Base-by-base conservation (phyloP, 1,140 invertebrate species). In the Papilio xuthus region DNA sequence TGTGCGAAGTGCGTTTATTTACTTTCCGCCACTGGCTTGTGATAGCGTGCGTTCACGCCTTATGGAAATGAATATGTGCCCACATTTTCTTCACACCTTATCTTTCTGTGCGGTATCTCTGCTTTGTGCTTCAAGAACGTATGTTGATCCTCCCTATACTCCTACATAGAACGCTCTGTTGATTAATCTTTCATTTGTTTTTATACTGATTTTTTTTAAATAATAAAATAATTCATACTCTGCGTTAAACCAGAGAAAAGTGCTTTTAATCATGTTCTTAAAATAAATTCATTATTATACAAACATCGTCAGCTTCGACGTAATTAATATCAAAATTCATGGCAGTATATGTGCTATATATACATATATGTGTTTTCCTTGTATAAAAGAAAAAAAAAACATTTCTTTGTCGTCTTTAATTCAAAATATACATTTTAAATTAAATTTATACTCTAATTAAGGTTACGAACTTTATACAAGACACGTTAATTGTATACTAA, bases 31-130 rank as follows among this genome's bases (percentile, higher is more conserved):
- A 63, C 26, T 63, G 60, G 60, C 60, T 28, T 26, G 23, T 20
- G n/a, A 60, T 63, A 12, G 60, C 60, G 23, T 63, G 26, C 60
- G 60, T 63, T 63, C 60, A 63, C 60, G 60, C 60, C 60, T 63
- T 63, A 63, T 63, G 60, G 60, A 63, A 63, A 63, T 63, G 60
- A 63, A 63, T 63, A 63, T 63, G 60, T 63, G 60, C 60, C 60
- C 60, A 63, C 60, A 28, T 63, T 63, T 63, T 63, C 60, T 15
- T 63, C 60, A 63, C 60, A 63, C 60, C 60, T 63, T 63, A 63
- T 63, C 60, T 63, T 63, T 63, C 60, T 63, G 60, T 63, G 60
- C 60, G 60, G 60, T 63, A 63, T 63, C 60, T 63, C 60, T 63
- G 60, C 60, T 63, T 63, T 63, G 60, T 63, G 26, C 26, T 20